Evolutionary conservation across 2,797 vertebrate genomes (phyloP), one percentile per base, ranked within the genome.

Genomic region (Bovichtus variegatus): DNA sequence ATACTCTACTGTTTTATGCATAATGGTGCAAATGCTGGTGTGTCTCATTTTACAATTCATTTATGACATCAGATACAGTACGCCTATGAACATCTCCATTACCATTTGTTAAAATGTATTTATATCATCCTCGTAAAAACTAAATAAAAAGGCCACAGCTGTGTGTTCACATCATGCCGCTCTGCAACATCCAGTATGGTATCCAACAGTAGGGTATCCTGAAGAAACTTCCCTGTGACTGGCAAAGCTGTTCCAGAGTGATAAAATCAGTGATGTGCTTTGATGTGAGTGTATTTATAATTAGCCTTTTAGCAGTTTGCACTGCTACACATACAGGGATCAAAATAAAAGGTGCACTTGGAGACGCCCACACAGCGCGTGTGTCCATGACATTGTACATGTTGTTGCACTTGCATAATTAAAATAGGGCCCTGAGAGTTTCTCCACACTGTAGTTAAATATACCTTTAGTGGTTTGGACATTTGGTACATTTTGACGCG

Each of bases 381-480:
- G 44, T 46, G 44, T 44, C 44, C 18, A 46, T 46, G 19, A 46
- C 41, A 43, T n/a, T n/a, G n/a, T n/a, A n/a, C n/a, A n/a, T n/a
- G n/a, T n/a, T 43, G 41, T 0, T n/a, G n/a, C n/a, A n/a, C n/a
- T 34, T 34, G 34, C 9, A 34, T 34, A 36, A 9, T 36, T 36
- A 36, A 36, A 44, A 44, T 44, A 9, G 18, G 43, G 43, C 43
- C 9, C 18, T 44, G 19, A 19, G 43, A 44, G 43, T 44, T 44
- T 1, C 41, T 18, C 41, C 41, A 43, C 16, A 43, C 1, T 43
- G 41, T 18, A 43, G 41, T 16, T 43, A 0, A 43, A 43, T 43
- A 0, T 41, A 43, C 41, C 0, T 43, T n/a, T n/a, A n/a, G n/a
- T n/a, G n/a, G n/a, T n/a, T 43, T 43, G 0, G 41, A 43, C 41